These are phyloP conservation scores for Oxycera nigricornis DNA, from an alignment of 2,888 invertebrate species.

Conservation along the genomic window DNA sequence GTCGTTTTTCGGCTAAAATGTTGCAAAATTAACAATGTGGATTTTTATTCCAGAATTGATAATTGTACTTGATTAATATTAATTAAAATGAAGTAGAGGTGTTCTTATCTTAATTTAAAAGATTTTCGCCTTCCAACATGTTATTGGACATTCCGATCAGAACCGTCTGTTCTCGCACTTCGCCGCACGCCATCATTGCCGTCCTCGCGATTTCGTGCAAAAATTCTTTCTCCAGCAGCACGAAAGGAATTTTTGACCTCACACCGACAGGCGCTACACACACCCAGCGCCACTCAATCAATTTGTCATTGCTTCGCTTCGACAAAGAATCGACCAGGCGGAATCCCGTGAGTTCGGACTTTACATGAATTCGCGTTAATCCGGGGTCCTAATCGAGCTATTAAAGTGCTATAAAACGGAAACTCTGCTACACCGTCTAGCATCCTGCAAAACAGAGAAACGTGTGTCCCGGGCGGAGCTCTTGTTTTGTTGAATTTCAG, in stretches of 20 bases:
- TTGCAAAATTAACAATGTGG: too few species aligned
- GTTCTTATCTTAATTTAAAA: too few species aligned
- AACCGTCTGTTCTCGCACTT: constrained; percentile 11
- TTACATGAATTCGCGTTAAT: not conserved
- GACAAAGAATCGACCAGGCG: constrained; percentile 9
- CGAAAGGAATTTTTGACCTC: constrained; percentile 34
- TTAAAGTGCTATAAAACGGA: not conserved
- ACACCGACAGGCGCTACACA: constrained; percentile 3
- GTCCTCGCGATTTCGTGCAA: not conserved
- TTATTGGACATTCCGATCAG: not conserved
- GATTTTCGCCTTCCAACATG: too few species aligned
- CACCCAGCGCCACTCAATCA: constrained; percentile 21
- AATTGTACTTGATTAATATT: too few species aligned
- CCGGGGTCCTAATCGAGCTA: not conserved
- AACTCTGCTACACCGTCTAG: not conserved
- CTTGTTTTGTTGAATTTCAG: not conserved
- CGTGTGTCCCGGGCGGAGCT: not conserved
- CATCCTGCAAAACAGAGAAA: not conserved
- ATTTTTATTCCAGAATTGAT: too few species aligned
- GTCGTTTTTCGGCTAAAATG: too few species aligned
- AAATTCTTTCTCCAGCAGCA: constrained; percentile 29
- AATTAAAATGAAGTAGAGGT: too few species aligned
- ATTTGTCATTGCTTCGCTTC: constrained; percentile 30
- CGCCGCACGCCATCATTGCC: constrained; percentile 1
- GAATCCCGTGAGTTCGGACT: not conserved